Base-by-base conservation (phyloP, 2,797 vertebrate species). In the Pangasius sanitwongsei region DNA sequence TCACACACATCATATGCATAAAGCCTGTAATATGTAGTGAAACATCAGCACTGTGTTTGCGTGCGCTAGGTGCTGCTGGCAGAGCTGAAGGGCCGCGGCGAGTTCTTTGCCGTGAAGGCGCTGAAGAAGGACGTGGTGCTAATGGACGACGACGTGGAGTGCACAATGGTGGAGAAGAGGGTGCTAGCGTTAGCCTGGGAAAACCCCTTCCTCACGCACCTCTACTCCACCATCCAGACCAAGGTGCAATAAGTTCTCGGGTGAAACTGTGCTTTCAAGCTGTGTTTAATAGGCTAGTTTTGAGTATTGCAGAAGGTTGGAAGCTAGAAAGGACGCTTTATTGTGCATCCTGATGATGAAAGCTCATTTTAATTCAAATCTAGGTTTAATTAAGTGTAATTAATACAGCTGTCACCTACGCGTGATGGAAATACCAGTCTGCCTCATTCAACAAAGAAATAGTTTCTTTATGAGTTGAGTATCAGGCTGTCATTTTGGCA, bases 151-250 rank as follows among this genome's bases (percentile, higher is more conserved):
- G 98, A 99, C 0, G 97, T 99, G 88, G 98, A 99, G 89, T 99
- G 98, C 83, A 99, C 98, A 89, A 98, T 99, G 98, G 98, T 99
- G 91, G 98, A 99, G 94, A 99, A 99, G 93, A 96, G 98, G 86
- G 98, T 99, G 89, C 95, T 99, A 0, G 95, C 98, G 0, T 97
- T 99, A 0, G 98, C 98, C 1, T 98, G 97, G 97, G 97, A 98
- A 87, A 98, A 98, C 86, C 98, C 97, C 8, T 99, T 99, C 91
- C 98, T 99, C 93, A 99, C 98, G 0, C 98, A 99, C 86, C 97
- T 99, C 69, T 98, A 97, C 93, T 98, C 97, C 91, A 98, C 98
- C 0, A 99, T 99, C 94, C 98, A 99, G 95, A 97, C 97, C 85
- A 99, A 98, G 97, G 98, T 99, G 92, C 72, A 44, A 0, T 13